Percentiles rank a stretch among this genome's conserved stretches.
Conservation (phyloP, 2,797 vertebrate genomes). For the Chromobotia macracanthus region DNA sequence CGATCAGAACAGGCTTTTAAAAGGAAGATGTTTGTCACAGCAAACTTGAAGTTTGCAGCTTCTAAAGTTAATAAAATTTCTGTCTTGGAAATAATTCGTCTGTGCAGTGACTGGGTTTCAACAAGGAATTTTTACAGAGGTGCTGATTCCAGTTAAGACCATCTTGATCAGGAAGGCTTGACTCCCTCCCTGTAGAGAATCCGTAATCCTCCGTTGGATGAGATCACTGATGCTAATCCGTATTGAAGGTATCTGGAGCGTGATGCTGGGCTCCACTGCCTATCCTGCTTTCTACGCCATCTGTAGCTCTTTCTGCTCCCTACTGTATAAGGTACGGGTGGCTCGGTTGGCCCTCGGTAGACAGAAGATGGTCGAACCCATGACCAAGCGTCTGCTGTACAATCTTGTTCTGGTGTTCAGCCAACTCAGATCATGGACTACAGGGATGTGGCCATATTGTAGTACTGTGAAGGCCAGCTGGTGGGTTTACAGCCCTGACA, state of each 20-base stretch:
- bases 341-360: conserved; percentile 31
- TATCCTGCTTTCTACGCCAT: conserved; percentile 53
- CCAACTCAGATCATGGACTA: conserved; percentile 40
- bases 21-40: not conserved
- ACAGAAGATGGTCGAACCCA: conserved; percentile 9
- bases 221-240: conserved; percentile 58
- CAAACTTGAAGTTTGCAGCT: not conserved
- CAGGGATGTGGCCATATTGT: conserved; percentile 65
- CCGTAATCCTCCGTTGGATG: conserved; percentile 47
- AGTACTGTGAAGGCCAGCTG: conserved; percentile 70
- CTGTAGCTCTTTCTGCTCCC: conserved; percentile 27
- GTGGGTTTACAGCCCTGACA: conserved; percentile 48
- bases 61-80: not conserved
- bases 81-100: not conserved
- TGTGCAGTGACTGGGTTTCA: not conserved
- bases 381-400: conserved; percentile 19
- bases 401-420: conserved; percentile 29
- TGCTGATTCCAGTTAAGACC: conserved; percentile 5
- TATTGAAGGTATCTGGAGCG: conserved; percentile 63
- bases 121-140: not conserved
- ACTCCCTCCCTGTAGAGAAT: conserved; percentile 13
- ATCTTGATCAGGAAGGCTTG: conserved; percentile 11
- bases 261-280: conserved; percentile 60
- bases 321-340: not conserved
- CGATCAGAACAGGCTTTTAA: not conserved